Base-by-base conservation (phyloP, 2,113 vertebrate genomes). In the Carassius carassius region DNA sequence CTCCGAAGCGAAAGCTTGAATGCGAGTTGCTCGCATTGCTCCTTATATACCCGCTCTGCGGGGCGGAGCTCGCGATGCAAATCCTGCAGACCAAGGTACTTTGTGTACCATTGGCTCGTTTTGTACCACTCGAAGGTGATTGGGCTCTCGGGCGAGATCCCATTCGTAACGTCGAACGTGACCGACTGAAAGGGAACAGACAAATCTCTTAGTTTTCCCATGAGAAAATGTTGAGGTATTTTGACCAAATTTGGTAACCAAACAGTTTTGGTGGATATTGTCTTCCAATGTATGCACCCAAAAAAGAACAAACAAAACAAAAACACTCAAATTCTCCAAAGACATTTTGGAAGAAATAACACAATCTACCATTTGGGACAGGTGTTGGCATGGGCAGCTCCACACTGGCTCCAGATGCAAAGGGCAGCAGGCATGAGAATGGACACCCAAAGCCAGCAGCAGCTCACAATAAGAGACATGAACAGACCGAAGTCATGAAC, bases 401-500 rank as follows among this genome's bases (percentile, higher is more conserved):
- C 78, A 65, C 95, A 95, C 77, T 94, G 94, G 29, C 92, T 96
- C 98, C 98, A 99, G 90, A 99, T 93, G 84, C 97, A 97, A 86
- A 99, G 95, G 12, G 97, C 96, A 0, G 98, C 98, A 0, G 98
- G 98, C 96, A 99, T 98, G 85, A 97, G 95, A 91, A 96, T 91
- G 44, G 97, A 96, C 51, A 99, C 98, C 54, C 97, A 97, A 69
- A 99, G 94, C 98, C 98, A 99, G 92, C 98, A 99, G 94, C 97
- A 99, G 90, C 98, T 97, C 88, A 99, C 97, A n/a, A 99, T 98
- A 90, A 99, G 95, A 0, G 98, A 97, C 97, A 99, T 99, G 93
- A 99, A 99, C 32, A 99, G 96, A 56, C 98, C 98, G 0, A 99
- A 99, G 94, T 99, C 98, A 5, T 98, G 98, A 84, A 99, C 97